Percentiles rank a stretch among this genome's conserved stretches.
These are phyloP conservation scores for Pithys albifrons DNA, from an alignment of 2,113 vertebrate species.

Conservation along the genomic window DNA sequence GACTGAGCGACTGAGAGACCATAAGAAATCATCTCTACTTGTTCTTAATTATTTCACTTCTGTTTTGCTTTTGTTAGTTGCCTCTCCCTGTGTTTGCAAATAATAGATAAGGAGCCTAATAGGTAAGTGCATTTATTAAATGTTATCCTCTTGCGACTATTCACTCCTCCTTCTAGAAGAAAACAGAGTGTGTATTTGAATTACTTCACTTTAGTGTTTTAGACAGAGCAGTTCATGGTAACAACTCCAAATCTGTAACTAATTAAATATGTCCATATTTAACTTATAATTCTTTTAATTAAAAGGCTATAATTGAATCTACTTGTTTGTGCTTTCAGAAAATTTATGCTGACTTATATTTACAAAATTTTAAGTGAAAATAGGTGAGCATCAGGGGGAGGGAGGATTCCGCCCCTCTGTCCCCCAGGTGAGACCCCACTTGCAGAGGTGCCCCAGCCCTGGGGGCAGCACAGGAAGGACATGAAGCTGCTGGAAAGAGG, in stretches of 20 bases:
- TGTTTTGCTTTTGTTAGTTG: neutral
- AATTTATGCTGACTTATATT: neutral
- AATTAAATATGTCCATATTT: neutral
- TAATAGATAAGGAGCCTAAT: neutral
- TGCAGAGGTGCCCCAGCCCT: neutral
- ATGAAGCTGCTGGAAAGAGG: neutral
- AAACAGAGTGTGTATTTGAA: neutral
- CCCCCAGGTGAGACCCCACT: neutral
- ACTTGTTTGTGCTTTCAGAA: neutral
- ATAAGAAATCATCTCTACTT: neutral
- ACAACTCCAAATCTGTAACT: neutral
- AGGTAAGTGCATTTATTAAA: neutral
- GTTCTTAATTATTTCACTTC: neutral
- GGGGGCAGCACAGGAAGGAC: neutral
- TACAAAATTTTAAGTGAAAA: neutral
- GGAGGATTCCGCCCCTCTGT: neutral
- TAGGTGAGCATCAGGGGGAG: neutral
- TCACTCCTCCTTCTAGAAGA: neutral
- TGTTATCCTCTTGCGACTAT: neutral
- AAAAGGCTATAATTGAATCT: neutral
- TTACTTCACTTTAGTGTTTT: neutral
- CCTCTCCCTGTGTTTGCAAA: neutral
- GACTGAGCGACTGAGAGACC: neutral
- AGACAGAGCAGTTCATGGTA: neutral
- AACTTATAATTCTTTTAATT: accelerated